phyloP scores from a whole-genome alignment of 2,113 vertebrate species.

The Tretioscincus oriximinensis region DNA sequence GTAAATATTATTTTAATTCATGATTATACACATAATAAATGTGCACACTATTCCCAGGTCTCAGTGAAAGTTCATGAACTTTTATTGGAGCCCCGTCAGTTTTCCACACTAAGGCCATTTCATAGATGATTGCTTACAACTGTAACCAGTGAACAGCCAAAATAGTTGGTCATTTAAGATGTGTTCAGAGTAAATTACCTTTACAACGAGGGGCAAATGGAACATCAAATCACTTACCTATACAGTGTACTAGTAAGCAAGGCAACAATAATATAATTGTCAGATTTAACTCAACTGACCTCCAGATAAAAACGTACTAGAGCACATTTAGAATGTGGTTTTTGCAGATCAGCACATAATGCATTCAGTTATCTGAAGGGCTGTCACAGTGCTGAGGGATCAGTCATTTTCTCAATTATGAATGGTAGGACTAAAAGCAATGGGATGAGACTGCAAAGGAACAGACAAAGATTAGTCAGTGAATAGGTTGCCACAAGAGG shows the following conservation, averaged over 20 bases:
- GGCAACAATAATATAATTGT: not conserved
- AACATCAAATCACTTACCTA: not conserved
- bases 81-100: conserved; percentile 3
- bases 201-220: not conserved
- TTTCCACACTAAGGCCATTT: not conserved
- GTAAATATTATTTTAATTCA: not conserved
- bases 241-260: not conserved
- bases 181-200: not conserved
- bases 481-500: too few species aligned
- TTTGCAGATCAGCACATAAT: not conserved
- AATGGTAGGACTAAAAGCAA: too few species aligned
- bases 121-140: too few species aligned
- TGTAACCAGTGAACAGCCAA: not conserved
- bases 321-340: not conserved
- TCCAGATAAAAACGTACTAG: not conserved
- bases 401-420: too few species aligned
- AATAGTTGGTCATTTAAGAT: not conserved
- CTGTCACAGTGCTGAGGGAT: too few species aligned
- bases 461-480: too few species aligned
- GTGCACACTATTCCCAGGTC: not conserved
- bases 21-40: not conserved
- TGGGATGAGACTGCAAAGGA: too few species aligned
- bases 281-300: not conserved
- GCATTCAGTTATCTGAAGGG: conserved; percentile 36
- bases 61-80: not conserved